Percentiles rank a stretch among this genome's conserved stretches.
phyloP scores from a whole-genome alignment of 2,888 invertebrate species.

The Drosophila siamana region DNA sequence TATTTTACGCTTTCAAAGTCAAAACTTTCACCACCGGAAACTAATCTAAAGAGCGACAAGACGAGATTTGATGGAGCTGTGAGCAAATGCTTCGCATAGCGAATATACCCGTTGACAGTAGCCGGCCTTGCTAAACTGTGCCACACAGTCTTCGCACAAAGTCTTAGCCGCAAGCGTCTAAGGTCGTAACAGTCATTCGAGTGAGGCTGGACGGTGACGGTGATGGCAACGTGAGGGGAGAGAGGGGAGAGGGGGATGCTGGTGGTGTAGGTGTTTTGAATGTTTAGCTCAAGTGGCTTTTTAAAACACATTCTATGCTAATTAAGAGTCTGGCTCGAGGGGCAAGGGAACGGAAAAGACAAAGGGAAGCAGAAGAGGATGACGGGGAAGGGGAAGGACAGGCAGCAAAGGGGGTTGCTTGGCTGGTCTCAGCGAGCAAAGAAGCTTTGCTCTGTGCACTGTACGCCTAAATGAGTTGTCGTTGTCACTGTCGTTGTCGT shows the following conservation, averaged over 20 bases:
- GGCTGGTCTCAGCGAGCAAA: too few species aligned
- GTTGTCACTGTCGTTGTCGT: conserved; percentile 43
- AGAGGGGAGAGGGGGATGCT: background rate
- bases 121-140: conserved; percentile 50
- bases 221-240: background rate
- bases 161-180: conserved; percentile 70
- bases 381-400: background rate
- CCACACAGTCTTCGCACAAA: conserved; percentile 42
- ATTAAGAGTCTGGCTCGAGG: conserved; percentile 65
- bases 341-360: background rate
- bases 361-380: background rate
- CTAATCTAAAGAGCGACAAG: too few species aligned
- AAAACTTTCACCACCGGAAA: too few species aligned
- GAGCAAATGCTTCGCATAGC: background rate
- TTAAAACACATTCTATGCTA: conserved; percentile 81
- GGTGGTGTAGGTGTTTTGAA: conserved; percentile 76
- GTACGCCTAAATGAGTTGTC: conserved; percentile 71
- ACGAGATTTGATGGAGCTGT: too few species aligned
- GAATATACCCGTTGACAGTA: background rate
- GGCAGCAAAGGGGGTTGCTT: background rate
- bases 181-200: conserved; percentile 59
- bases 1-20: too few species aligned
- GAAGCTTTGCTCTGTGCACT: background rate
- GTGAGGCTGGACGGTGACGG: background rate
- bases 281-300: conserved; percentile 81